Evolutionary conservation across 2,888 invertebrate species (phyloP), one percentile per base, ranked within the genome.

Genomic region (Disparrhopalites patrizii): DNA sequence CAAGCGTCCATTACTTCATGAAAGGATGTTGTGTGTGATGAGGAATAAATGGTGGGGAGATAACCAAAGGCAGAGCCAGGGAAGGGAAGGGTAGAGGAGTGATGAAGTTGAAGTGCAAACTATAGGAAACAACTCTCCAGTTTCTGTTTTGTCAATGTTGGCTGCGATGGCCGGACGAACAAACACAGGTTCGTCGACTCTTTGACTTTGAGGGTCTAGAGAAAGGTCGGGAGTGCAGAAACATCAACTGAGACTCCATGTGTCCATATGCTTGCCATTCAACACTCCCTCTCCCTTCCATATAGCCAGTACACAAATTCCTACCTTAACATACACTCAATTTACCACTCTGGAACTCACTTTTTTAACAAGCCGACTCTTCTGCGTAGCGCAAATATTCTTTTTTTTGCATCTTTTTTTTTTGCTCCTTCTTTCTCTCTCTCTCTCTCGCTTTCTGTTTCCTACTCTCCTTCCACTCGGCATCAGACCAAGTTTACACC

Each of bases 171-270:
- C 63, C 62, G 58, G 65, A 64, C 64, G 69, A 66, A 55, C 50
- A 65, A 68, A 68, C 58, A 70, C 66, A 71, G 71, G 75, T 75
- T 73, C 75, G 72, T 73, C 70, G 72, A 75, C 75, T 73, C 70
- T 75, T 75, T 75, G 75, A 75, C 75, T 75, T 75, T 75, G 73
- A 73, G 62, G 64, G 63, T 66, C 60, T 62, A 57, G 68, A 68
- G 70, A 72, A 75, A 75, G 75, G 75, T 75, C 75, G 71, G 75
- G 72, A 73, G 73, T 71, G 71, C 73, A 73, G 71, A 73, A 71
- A 70, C 72, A 66, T 50, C 40, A 60, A 51, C 51, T 51, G 3
- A 51, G 25, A 25, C 51, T 51, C 51, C 51, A 23, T 51, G 51
- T 51, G 51, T 51, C 51, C 25, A 51, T 51, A 51, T 36, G 43